These are phyloP conservation scores for Pseudotriccus pelzelni DNA, from an alignment of 2,797 vertebrate species.

Conservation along the genomic window DNA sequence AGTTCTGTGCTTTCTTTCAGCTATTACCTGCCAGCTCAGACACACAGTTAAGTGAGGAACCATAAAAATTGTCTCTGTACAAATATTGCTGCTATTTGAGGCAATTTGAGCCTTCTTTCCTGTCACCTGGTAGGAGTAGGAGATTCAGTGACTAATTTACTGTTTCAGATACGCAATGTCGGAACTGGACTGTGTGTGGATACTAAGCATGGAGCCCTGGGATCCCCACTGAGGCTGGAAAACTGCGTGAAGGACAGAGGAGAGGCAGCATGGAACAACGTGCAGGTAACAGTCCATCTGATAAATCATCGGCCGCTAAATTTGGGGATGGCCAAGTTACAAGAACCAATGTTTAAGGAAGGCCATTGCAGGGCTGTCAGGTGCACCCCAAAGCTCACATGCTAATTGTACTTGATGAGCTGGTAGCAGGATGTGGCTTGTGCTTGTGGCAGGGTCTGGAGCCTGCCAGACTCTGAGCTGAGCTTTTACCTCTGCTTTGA, in stretches of 20 bases:
- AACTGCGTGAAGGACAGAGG: slow-evolving; percentile 85
- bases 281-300: slow-evolving; percentile 81
- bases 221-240: slow-evolving; percentile 87
- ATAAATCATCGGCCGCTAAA: background rate
- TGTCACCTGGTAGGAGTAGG: background rate
- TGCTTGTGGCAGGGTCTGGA: background rate
- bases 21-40: background rate
- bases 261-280: slow-evolving; percentile 87
- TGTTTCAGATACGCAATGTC: slow-evolving; percentile 83
- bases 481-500: slow-evolving; percentile 23
- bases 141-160: background rate
- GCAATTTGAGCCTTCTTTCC: background rate
- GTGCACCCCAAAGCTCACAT: background rate
- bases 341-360: background rate
- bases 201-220: slow-evolving; percentile 87
- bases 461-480: background rate
- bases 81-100: background rate
- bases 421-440: background rate
- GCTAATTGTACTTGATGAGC: background rate
- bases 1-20: background rate
- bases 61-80: background rate
- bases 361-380: background rate
- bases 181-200: slow-evolving; percentile 88
- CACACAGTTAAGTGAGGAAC: background rate
- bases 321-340: background rate